Conservation (phyloP, 2,113 vertebrate species). For the Sander vitreus region DNA sequence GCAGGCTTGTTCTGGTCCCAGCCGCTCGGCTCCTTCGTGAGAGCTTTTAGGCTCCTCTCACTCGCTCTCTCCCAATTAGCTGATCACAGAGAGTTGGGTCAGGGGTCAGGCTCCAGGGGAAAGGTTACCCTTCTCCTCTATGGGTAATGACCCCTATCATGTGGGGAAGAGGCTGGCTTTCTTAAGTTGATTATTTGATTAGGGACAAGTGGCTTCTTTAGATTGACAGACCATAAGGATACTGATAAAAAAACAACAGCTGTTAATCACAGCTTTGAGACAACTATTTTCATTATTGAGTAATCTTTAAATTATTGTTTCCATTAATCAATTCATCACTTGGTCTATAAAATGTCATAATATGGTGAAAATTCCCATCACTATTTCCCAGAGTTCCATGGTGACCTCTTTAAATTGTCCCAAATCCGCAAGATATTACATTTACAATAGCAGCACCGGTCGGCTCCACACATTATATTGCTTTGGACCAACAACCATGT, state of each 20-base stretch:
- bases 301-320: not conserved
- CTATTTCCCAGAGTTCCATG: too few relatives aligned
- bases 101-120: constrained; percentile 69
- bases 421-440: not conserved
- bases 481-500: not conserved
- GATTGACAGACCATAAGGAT: constrained; percentile 18
- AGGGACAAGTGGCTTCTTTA: constrained; percentile 29
- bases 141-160: constrained; percentile 36
- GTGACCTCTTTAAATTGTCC: not conserved
- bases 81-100: constrained; percentile 74
- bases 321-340: not conserved
- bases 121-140: constrained; percentile 55
- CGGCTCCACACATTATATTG: not conserved
- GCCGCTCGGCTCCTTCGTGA: constrained; percentile 23
- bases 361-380: too few relatives aligned
- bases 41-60: constrained; percentile 55
- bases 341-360: not conserved
- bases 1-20: constrained; percentile 30
- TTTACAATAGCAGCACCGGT: not conserved
- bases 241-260: not conserved
- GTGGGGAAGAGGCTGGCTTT: constrained; percentile 22
- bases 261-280: not conserved
- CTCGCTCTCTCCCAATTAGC: constrained; percentile 66
- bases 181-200: constrained; percentile 51
- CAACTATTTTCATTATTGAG: not conserved